Conservation (phyloP, 2,888 invertebrate genomes). For the Stictocephala bisonia region DNA sequence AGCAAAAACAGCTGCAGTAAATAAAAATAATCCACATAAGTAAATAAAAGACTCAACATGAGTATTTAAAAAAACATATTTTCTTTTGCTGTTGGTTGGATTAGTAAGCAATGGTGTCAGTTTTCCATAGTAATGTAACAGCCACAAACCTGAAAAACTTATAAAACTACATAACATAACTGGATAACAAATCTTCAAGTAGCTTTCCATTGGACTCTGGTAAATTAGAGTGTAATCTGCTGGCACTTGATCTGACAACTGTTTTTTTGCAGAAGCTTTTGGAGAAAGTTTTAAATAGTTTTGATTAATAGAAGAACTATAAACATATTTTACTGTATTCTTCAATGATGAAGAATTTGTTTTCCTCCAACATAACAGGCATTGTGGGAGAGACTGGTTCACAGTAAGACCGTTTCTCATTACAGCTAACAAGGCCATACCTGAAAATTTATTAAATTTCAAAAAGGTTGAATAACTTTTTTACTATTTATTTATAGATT, state of each 20-base stretch:
- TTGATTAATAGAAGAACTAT: too few relatives aligned
- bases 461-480: too few relatives aligned
- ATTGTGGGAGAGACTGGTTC: too few relatives aligned
- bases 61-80: not conserved
- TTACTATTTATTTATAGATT: too few relatives aligned
- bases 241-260: slow-evolving; percentile 63
- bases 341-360: too few relatives aligned
- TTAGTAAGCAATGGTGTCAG: not conserved
- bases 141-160: slow-evolving; percentile 49
- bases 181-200: slow-evolving; percentile 60
- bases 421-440: too few relatives aligned
- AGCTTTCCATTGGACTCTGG: slow-evolving; percentile 61
- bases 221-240: slow-evolving; percentile 63
- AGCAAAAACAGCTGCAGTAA: slow-evolving; percentile 58
- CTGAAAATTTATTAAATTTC: too few relatives aligned
- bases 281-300: too few relatives aligned
- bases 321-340: too few relatives aligned
- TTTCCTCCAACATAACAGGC: too few relatives aligned
- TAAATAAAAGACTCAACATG: slow-evolving; percentile 52
- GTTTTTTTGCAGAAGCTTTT: too few relatives aligned
- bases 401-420: too few relatives aligned
- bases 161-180: slow-evolving; percentile 53
- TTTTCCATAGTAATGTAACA: not conserved
- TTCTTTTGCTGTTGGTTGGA: not conserved
- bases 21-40: slow-evolving; percentile 55